Evolutionary conservation across 2,113 vertebrate genomes (phyloP), one percentile per base, ranked within the genome.

Genomic region (Phalacrocorax brasilianus): DNA sequence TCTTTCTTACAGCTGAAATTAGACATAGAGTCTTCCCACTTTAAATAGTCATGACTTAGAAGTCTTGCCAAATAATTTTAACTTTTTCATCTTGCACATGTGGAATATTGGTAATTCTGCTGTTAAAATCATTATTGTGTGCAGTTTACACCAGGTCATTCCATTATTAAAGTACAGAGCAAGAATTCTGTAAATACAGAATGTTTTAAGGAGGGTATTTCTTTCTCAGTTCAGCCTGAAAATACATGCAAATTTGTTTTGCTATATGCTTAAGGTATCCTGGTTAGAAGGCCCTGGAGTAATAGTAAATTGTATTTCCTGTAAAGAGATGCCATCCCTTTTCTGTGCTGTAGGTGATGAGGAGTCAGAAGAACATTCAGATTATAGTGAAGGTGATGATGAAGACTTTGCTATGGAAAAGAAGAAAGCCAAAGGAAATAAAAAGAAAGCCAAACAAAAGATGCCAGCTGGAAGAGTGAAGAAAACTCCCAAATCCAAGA

Each of bases 351-450:
- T 55, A 98, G 97, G 91, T 96, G 67, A 95, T 96, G 67, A 95
- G 96, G 98, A 97, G 67, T 98, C 98, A 52, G 98, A 98, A 74
- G 97, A 96, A 27, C 97, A 98, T 35, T 97, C 98, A 30, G 97
- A 98, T 90, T 98, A 97, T 85, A 98, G 97, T 83, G 96, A 97
- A 59, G 98, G 97, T 66, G 95, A 98, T n/a, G 98, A 98, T 28
- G 98, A 99, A 92, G 96, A 97, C 67, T 99, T 98, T 93, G 97
- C 95, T 70, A 5, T 89, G 55, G 92, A 82, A 68, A 98, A 96
- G 87, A 95, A 84, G 63, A 96, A 95, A 95, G 58, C 16, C 42
- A 97, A 92, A 94, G 91, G 91, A 93, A 40, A 97, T 95, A 83
- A 95, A 79, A 95, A 97, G 88, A 88, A 85, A 85, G 73, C 55